Evolutionary conservation across 2,888 invertebrate species (phyloP).

Genomic region (Acheta domesticus): DNA sequence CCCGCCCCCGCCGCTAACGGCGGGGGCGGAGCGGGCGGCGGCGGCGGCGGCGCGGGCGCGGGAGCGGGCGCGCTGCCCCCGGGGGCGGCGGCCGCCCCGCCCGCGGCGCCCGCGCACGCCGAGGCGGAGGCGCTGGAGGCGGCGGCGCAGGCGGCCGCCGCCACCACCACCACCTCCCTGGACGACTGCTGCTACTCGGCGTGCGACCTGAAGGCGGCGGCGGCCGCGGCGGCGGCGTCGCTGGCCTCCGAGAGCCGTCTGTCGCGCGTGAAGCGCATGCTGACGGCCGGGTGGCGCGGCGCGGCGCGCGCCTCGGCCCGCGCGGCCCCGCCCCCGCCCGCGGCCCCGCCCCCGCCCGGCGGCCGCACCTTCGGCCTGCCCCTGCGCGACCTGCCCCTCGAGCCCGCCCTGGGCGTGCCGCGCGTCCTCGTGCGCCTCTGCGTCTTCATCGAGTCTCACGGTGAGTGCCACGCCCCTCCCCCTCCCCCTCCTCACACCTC

Average conservation of each 20-base stretch:
- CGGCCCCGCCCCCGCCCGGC: slow-evolving; percentile 42
- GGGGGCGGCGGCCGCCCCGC: background rate
- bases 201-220: slow-evolving; percentile 44
- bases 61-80: background rate
- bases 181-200: slow-evolving; percentile 32
- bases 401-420: slow-evolving; percentile 45
- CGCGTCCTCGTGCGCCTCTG: slow-evolving; percentile 49
- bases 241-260: slow-evolving; percentile 45
- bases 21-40: background rate
- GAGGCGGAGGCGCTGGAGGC: background rate
- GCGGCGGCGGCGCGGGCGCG: background rate
- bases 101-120: slow-evolving; percentile 33
- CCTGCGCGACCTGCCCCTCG: slow-evolving; percentile 46
- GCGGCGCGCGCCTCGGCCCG: slow-evolving; percentile 34
- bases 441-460: slow-evolving; percentile 49
- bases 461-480: slow-evolving; percentile 39
- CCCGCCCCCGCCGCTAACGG: slow-evolving; percentile 23
- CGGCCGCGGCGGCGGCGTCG: background rate
- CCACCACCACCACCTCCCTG: slow-evolving; percentile 19
- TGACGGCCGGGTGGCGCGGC: slow-evolving; percentile 43
- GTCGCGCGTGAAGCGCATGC: slow-evolving; percentile 46
- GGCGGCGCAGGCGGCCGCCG: background rate
- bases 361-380: slow-evolving; percentile 46
- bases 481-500: too few relatives aligned
- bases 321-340: slow-evolving; percentile 43